phyloP scores from a whole-genome alignment of 2,113 vertebrate genomes.

The Ondatra zibethicus region DNA sequence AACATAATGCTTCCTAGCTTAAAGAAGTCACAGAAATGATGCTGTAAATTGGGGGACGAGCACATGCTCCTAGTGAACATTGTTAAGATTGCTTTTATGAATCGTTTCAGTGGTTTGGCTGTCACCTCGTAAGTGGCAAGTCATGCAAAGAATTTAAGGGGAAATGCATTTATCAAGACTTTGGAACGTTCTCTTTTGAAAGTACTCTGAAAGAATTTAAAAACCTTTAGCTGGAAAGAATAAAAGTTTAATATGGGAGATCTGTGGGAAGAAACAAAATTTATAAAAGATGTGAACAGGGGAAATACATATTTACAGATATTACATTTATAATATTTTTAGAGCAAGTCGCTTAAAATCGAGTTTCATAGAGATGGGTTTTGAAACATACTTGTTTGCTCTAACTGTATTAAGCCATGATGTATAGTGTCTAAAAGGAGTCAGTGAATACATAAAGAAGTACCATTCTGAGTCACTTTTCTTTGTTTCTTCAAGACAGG shows the following conservation, averaged over 20 bases:
- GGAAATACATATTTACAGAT: constrained; percentile 6
- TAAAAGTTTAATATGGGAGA: neutral
- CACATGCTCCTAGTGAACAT: neutral
- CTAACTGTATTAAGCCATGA: neutral
- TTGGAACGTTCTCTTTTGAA: constrained; percentile 18
- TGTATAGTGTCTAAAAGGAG: neutral
- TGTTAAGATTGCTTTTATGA: neutral
- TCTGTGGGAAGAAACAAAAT: too few relatives aligned
- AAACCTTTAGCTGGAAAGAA: constrained; percentile 19
- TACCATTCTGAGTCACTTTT: neutral
- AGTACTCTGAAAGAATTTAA: constrained; percentile 48
- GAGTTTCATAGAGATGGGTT: neutral
- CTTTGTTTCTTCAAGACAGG: too few relatives aligned
- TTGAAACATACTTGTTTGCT: neutral
- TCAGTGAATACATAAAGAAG: neutral
- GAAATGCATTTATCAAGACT: constrained; percentile 33
- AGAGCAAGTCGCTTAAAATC: neutral
- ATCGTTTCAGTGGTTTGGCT: constrained; percentile 16
- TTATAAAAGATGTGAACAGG: neutral
- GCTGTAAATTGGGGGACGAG: neutral
- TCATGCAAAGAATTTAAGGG: constrained; percentile 28
- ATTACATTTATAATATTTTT: neutral
- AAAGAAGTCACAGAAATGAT: neutral
- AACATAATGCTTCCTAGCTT: neutral
- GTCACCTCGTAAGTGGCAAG: neutral